phyloP scores from a whole-genome alignment of 2,888 invertebrate genomes.

The Drosophila borealis region DNA sequence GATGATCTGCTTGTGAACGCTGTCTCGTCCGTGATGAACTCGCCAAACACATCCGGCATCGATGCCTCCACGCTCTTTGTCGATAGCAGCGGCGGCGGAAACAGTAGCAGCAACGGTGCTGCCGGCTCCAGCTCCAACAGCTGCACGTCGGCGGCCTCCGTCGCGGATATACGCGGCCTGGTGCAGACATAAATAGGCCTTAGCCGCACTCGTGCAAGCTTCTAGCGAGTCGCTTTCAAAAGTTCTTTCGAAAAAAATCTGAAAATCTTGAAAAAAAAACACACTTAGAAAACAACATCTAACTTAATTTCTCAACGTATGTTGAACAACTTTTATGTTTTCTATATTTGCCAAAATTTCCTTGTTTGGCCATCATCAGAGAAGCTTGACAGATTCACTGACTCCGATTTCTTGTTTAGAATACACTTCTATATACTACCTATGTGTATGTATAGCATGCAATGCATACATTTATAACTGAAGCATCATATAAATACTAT shows the following conservation, averaged over 20 bases:
- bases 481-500: conserved; percentile 39
- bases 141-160: conserved; percentile 41
- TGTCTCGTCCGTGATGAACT: conserved; percentile 74
- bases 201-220: conserved; percentile 18
- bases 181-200: conserved; percentile 82
- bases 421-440: conserved; percentile 34
- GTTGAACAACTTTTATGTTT: conserved; percentile 45
- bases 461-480: conserved; percentile 35
- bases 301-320: conserved; percentile 46
- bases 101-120: conserved; percentile 61
- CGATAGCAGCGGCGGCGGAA: conserved; percentile 73
- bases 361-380: conserved; percentile 22
- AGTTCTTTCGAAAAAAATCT: conserved; percentile 33
- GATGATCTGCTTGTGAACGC: conserved; percentile 83
- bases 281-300: conserved; percentile 21
- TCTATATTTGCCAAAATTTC: conserved; percentile 33
- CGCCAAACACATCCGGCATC: conserved; percentile 82
- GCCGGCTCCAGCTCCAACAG: conserved; percentile 44
- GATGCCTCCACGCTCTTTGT: conserved; percentile 81
- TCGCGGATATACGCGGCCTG: conserved; percentile 83
- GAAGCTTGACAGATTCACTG: conserved; percentile 24
- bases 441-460: conserved; percentile 29
- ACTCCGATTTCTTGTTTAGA: conserved; percentile 31
- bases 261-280: conserved; percentile 12
- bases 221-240: conserved; percentile 15